Base-by-base conservation (phyloP, 2,113 vertebrate species). In the Empidonax alnorum region DNA sequence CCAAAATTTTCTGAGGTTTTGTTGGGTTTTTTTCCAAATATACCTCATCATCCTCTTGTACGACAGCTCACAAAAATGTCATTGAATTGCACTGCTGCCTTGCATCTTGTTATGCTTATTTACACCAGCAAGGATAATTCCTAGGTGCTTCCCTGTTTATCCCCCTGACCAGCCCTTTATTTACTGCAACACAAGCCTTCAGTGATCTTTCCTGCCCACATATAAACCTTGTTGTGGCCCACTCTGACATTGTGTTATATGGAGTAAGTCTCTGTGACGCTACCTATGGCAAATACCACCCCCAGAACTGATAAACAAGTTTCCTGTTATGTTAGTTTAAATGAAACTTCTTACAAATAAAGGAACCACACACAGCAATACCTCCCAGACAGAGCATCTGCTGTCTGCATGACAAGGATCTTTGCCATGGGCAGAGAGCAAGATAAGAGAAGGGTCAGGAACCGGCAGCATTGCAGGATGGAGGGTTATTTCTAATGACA, bases 321-420 rank as follows among this genome's bases (percentile, higher is more conserved):
- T 76, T 89, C 75, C 66, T 50, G 41, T 75, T 87, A 31, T 73
- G 81, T 95, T 95, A 82, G 49, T 84, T 72, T 90, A 83, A 96
- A 84, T 1, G 4, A 69, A 91, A 62, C 42, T 65, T 85, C 28
- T 58, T 83, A 79, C 84, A 94, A 95, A 96, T 25, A 91, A 23
- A 92, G 67, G 46, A 93, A 53, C 69, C 85, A 90, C 82, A 92
- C 85, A 73, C 31, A 85, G 94, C 61, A 88, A 23, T 73, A 80
- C 53, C 59, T 79, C 95, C 92, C 96, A 93, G 88, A 55, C 50
- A 33, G 53, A 84, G 49, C 62, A 87, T 56, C 81, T 96, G 87
- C 89, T 76, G 63, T 62, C 77, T 84, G 87, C 89, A 85, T 0
- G 1, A 59, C 77, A 78, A 39, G 69, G 35, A 73, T 53, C 84